Evolutionary conservation across 2,113 vertebrate genomes (phyloP).

Genomic region (Piprites chloris): DNA sequence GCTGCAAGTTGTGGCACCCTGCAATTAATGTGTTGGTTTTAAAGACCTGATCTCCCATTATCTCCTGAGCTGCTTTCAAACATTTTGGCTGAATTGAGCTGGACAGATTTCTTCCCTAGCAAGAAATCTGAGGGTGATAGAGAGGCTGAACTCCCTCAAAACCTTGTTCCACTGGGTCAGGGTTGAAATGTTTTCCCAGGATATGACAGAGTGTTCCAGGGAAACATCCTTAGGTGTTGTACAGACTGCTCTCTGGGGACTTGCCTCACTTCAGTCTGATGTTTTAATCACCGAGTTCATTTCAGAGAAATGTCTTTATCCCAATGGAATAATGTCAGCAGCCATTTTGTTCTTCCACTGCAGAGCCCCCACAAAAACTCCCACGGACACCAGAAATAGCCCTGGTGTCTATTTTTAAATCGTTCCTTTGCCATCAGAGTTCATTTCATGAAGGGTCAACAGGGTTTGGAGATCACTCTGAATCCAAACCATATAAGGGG

Average conservation of each 20-base stretch:
- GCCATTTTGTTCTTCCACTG: constrained; percentile 10
- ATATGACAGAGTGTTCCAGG: background rate
- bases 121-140: background rate
- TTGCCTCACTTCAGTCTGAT: background rate
- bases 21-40: background rate
- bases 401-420: constrained; percentile 29
- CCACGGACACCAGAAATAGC: constrained; percentile 35
- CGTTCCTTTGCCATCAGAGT: background rate
- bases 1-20: background rate
- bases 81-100: background rate
- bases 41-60: background rate
- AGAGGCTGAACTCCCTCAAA: background rate
- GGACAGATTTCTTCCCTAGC: background rate
- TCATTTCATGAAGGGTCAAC: background rate
- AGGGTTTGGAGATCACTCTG: background rate
- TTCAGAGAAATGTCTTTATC: background rate
- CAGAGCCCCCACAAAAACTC: constrained; percentile 19
- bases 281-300: background rate
- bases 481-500: constrained; percentile 35
- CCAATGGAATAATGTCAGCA: background rate
- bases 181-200: background rate
- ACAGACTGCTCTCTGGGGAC: background rate
- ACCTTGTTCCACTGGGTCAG: background rate
- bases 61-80: background rate
- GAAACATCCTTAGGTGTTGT: background rate